A percentile compares a stretch with the other conserved stretches of the same genome.
These are phyloP conservation scores for Peromyscus melanophrys DNA, from an alignment of 2,797 vertebrate species.

Conservation along the genomic window DNA sequence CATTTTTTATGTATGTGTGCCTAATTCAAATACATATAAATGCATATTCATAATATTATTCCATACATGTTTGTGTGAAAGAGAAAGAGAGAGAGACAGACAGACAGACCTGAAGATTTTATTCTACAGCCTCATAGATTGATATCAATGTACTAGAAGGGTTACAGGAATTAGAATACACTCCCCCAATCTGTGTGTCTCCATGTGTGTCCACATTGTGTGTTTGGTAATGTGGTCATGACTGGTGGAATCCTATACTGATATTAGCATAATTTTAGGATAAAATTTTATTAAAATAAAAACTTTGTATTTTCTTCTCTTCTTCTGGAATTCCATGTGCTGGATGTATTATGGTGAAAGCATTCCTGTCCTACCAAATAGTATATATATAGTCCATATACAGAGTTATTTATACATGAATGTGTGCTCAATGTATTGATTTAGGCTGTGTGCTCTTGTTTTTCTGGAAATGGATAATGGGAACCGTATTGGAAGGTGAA, in stretches of 20 bases:
- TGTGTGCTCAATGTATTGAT: background rate
- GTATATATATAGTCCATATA: background rate
- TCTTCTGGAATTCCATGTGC: background rate
- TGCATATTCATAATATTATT: background rate
- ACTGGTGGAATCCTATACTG: background rate
- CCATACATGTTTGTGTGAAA: too few relatives aligned
- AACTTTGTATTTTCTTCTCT: background rate
- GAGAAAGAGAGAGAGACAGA: too few relatives aligned
- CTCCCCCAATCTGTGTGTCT: background rate
- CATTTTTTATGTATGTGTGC: background rate
- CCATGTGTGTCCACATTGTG: background rate
- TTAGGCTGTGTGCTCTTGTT: background rate
- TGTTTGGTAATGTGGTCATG: background rate
- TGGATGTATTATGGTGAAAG: background rate
- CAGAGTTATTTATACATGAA: background rate
- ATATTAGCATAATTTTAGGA: background rate
- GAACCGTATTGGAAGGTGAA: background rate
- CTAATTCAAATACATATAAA: background rate
- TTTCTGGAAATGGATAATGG: background rate
- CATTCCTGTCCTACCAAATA: background rate
- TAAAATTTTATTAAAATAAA: background rate
- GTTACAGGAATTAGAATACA: too few relatives aligned
- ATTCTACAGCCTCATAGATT: too few relatives aligned
- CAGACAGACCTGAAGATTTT: too few relatives aligned
- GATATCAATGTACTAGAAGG: background rate